Base-by-base conservation (phyloP, 2,888 invertebrate genomes). In the Apoda limacodes region DNA sequence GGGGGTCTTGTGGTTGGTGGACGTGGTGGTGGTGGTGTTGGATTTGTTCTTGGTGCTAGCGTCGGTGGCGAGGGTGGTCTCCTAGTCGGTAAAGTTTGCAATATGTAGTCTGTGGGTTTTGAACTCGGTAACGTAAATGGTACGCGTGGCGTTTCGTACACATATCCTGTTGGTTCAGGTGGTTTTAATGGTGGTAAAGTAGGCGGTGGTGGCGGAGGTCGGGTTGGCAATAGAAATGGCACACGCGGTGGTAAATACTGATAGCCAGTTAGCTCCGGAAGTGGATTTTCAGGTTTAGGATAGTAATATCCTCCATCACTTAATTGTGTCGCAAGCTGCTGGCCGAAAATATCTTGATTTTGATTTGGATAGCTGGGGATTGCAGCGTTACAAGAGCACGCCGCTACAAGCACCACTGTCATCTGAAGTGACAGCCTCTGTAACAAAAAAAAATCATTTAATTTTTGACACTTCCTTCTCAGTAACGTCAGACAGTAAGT, bases 351-450 rank as follows among this genome's bases (percentile, higher is more conserved):
- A 1, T 68, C 76, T 48, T 78, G 76, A 54, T 76, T 80, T 37
- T 66, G 67, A 39, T 49, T 63, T 3, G 70, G 52, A 45, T 55
- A 57, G 42, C 55, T 65, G 13, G 57, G 60, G 40, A 78, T 75
- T 20, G 69, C 78, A 23, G 70, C 75, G 23, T 43, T 58, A 55
- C 72, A 65, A 38, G 68, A 63, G 56, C 57, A 65, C 50, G 70
- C 66, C 47, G 74, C 70, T 52, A 78, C 56, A 39, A 78, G 57
- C 38, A 76, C 63, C 62, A 70, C 75, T 49, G 70, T 68, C 41
- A 76, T 38, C 34, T 71, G 75, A 68, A 76, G 67, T 61, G 72
- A 72, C 60, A 78, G 62, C 70, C 74, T 80, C 80, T 81, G 78
- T 10, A 67, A 71, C 30, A 19, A 7, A 17, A 17, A 42, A 34